Base-by-base conservation (phyloP, 2,797 vertebrate genomes). In the Hoplostethus mediterraneus region DNA sequence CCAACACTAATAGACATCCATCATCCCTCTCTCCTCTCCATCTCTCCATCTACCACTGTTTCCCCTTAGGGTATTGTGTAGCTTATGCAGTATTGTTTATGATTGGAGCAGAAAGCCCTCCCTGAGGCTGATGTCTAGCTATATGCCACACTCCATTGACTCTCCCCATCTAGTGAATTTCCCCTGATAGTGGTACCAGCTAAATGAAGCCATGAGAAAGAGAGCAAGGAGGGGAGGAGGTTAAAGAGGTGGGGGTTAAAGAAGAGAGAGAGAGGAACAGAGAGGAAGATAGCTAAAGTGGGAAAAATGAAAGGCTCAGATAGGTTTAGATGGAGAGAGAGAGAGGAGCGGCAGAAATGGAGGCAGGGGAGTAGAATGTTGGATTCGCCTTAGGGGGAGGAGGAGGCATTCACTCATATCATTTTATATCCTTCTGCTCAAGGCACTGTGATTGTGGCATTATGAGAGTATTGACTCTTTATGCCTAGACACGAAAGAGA, bases 101-200 rank as follows among this genome's bases (percentile, higher is more conserved):
- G 93, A 92, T 94, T 92, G 87, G 67, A 91, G 90, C 88, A 83
- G 83, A 92, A 88, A 92, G 87, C 79, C 89, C 79, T 91, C 86
- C 88, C 89, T 21, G 73, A 89, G 91, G 91, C 90, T 88, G 81
- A 85, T 90, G 87, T 87, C 84, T 82, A 73, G 88, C 92, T 91
- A 83, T 92, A 89, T 75, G 79, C 91, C 74, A 77, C 90, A 90
- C 89, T 82, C 91, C 93, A 94, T 94, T 95, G 94, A 93, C 92
- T 94, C 88, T 91, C 83, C 87, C 92, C 91, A 94, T 94, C 92
- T 90, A 85, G 84, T 42, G 80, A 93, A 95, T 94, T 93, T 95
- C 94, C 94, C 94, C 89, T 88, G 91, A 93, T 93, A 87, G 88
- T 87, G 88, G 87, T 92, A 88, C 79, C 83, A 85, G 87, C 90